Percentiles rank a stretch among this genome's conserved stretches.
phyloP scores from a whole-genome alignment of 2,113 vertebrate genomes.

The Pantherophis guttatus region DNA sequence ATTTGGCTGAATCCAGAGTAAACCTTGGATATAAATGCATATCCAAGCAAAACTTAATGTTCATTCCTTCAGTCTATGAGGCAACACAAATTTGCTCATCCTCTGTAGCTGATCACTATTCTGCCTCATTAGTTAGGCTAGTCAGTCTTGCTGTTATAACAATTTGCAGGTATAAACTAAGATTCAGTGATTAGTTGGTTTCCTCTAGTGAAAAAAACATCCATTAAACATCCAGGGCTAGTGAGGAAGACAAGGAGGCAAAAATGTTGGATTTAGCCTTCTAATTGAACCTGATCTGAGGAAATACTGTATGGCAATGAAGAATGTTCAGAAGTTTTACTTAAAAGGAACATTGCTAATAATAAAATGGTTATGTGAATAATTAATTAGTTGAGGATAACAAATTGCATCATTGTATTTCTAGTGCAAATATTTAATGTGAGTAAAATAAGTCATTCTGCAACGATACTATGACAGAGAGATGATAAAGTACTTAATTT shows the following conservation, averaged over 20 bases:
- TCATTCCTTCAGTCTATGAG: not conserved
- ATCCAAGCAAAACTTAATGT: not conserved
- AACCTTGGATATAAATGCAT: not conserved
- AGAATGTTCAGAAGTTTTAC: not conserved
- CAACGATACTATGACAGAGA: conserved; percentile 9
- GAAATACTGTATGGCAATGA: not conserved
- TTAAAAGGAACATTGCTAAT: not conserved
- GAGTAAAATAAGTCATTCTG: not conserved
- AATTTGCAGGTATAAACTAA: not conserved
- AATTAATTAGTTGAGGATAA: not conserved
- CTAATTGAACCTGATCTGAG: not conserved
- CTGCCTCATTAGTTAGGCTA: not conserved
- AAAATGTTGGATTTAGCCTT: not conserved
- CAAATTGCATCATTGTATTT: conserved; percentile 9
- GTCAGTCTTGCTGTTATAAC: not conserved
- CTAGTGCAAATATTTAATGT: conserved; percentile 48
- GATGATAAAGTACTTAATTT: conserved; percentile 22
- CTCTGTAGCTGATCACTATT: not conserved
- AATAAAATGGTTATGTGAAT: not conserved
- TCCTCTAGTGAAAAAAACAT: not conserved
- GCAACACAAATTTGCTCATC: not conserved
- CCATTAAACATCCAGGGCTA: not conserved
- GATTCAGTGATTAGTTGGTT: not conserved
- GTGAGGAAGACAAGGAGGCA: not conserved
- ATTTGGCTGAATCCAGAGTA: not conserved